phyloP scores from a whole-genome alignment of 1,140 invertebrate species.

The Heliothis subflexa region DNA sequence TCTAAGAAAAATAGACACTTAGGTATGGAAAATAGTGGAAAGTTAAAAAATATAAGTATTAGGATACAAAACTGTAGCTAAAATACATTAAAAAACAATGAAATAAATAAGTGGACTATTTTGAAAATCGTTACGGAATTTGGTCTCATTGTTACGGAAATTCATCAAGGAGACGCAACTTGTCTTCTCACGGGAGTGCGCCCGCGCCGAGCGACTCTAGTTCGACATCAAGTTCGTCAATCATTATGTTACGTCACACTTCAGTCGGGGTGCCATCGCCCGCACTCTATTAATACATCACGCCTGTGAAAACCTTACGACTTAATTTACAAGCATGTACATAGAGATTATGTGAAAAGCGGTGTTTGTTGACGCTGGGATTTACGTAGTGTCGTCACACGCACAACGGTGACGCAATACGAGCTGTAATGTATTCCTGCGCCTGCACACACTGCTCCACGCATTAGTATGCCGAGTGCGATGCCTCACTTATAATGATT shows the following conservation, averaged over 20 bases:
- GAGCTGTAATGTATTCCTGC: conserved; percentile 28
- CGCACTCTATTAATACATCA: conserved; percentile 22
- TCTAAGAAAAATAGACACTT: no score
- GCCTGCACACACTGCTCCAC: conserved; percentile 22
- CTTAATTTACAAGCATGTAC: conserved; percentile 35
- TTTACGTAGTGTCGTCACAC: conserved; percentile 45
- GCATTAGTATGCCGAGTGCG: conserved; percentile 30
- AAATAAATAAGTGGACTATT: conserved; percentile 29
- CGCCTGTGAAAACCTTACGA: conserved; percentile 30
- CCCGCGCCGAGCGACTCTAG: neutral
- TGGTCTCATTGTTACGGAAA: conserved; percentile 34
- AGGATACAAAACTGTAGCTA: conserved; percentile 10
- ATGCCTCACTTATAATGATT: conserved; percentile 35
- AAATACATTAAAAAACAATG: conserved; percentile 25
- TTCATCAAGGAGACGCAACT: conserved; percentile 32
- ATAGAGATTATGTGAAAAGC: conserved; percentile 42
- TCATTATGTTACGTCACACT: conserved; percentile 35
- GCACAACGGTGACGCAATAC: conserved; percentile 35
- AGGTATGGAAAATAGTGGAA: no score
- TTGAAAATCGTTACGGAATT: conserved; percentile 44
- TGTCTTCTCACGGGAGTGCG: conserved; percentile 22
- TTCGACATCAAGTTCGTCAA: conserved; percentile 23
- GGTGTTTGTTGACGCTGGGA: conserved; percentile 35
- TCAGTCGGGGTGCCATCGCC: conserved; percentile 5
- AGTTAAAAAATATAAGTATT: neutral